These are phyloP conservation scores for Cichladusa arquata DNA, from an alignment of 2,113 vertebrate species.

Conservation along the genomic window DNA sequence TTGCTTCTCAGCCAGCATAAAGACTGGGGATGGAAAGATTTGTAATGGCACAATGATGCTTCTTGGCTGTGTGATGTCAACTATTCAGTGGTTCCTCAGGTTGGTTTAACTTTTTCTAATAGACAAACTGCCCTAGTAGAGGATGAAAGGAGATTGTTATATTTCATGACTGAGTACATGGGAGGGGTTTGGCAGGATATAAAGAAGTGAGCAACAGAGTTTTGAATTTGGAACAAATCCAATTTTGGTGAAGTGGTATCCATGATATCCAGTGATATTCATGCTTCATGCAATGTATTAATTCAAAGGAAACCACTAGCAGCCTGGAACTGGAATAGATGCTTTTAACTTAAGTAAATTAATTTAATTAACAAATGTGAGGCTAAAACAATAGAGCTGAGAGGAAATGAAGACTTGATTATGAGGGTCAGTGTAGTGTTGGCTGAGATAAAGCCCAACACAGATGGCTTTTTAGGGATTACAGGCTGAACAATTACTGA, in stretches of 20 bases:
- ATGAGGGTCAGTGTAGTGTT: not conserved
- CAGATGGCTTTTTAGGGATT: not conserved
- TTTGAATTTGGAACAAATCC: not conserved
- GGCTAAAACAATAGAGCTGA: not conserved
- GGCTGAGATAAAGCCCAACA: not conserved
- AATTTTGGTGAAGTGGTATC: not conserved
- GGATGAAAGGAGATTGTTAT: not conserved
- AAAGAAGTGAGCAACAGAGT: not conserved
- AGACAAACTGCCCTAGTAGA: not conserved
- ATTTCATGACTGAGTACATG: not conserved
- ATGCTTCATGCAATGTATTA: not conserved
- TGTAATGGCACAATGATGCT: not conserved
- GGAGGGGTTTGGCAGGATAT: not conserved
- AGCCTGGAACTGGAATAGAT: not conserved
- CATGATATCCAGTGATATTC: not conserved
- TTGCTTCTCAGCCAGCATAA: not conserved
- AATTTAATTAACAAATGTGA: not conserved
- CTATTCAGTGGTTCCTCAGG: not conserved
- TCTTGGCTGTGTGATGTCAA: not conserved
- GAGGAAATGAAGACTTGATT: not conserved
- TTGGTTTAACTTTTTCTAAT: not conserved
- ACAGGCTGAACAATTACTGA: not conserved
- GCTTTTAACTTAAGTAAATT: not conserved
- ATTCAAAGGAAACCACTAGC: not conserved
- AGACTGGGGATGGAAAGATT: not conserved